A percentile compares a stretch with the other conserved stretches of the same genome.
Conservation (phyloP, 2,797 vertebrate species). For the Alectoris magna region DNA sequence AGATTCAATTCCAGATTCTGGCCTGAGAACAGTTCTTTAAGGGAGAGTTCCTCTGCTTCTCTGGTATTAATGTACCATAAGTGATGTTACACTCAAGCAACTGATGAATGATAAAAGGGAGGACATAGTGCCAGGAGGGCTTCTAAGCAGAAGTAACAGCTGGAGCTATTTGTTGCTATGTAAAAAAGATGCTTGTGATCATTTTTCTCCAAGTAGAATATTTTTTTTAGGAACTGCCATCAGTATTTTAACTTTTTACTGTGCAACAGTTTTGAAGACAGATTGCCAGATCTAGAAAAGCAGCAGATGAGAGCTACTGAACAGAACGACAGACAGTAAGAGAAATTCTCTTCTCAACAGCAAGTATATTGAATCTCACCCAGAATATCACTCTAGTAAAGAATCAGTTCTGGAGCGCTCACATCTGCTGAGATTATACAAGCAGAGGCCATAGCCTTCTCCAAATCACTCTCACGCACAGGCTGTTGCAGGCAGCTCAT, state of each 20-base stretch:
- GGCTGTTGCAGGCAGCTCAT: neutral
- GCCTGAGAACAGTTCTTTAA: neutral
- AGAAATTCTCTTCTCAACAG: neutral
- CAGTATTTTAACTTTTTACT: rapidly evolving
- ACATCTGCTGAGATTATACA: neutral
- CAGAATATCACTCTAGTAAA: neutral
- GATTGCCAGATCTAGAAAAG: neutral
- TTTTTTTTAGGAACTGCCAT: neutral
- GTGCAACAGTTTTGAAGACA: neutral
- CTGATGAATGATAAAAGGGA: neutral
- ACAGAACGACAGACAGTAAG: neutral
- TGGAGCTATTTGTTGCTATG: neutral
- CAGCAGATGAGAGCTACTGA: neutral
- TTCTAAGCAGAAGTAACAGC: neutral
- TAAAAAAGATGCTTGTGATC: rapidly evolving
- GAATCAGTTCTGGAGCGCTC: neutral
- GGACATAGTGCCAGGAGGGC: neutral
- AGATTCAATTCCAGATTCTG: neutral
- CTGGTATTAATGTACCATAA: neutral
- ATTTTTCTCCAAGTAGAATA: neutral
- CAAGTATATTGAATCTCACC: neutral
- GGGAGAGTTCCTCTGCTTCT: neutral
- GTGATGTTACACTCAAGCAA: neutral
- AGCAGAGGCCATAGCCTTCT: neutral
- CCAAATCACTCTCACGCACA: rapidly evolving